These are phyloP conservation scores for Heloderma charlesbogerti DNA, from an alignment of 2,113 vertebrate genomes.

Conservation along the genomic window DNA sequence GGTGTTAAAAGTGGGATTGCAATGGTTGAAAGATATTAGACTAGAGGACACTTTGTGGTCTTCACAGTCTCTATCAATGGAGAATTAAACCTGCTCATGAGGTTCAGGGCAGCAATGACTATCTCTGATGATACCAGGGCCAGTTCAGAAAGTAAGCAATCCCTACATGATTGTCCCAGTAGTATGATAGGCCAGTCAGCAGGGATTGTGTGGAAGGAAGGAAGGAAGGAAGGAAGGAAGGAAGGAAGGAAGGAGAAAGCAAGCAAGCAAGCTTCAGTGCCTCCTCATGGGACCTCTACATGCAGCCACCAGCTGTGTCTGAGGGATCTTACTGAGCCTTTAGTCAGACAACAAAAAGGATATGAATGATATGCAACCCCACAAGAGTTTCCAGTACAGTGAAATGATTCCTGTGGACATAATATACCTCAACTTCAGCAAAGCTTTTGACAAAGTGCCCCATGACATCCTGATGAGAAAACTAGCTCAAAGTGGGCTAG, in stretches of 20 bases:
- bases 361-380: constrained; percentile 7
- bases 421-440: no score
- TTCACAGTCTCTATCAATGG: background rate
- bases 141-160: background rate
- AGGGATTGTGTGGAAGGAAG: background rate
- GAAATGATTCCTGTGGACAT: no score
- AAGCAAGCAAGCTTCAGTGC: background rate
- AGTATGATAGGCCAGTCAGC: background rate
- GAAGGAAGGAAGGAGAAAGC: no score
- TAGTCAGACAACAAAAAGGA: background rate
- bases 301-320: background rate
- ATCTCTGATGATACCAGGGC: no score
- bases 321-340: background rate
- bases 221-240: no score
- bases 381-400: constrained; percentile 6
- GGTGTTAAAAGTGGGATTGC: background rate
- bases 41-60: background rate
- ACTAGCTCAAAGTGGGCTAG: no score
- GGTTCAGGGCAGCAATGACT: background rate
- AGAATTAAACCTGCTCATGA: background rate
- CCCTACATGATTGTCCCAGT: background rate
- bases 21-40: background rate
- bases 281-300: background rate
- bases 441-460: no score
- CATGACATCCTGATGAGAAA: no score